phyloP scores from a whole-genome alignment of 1,140 invertebrate species.

The Rhyzopertha dominica region DNA sequence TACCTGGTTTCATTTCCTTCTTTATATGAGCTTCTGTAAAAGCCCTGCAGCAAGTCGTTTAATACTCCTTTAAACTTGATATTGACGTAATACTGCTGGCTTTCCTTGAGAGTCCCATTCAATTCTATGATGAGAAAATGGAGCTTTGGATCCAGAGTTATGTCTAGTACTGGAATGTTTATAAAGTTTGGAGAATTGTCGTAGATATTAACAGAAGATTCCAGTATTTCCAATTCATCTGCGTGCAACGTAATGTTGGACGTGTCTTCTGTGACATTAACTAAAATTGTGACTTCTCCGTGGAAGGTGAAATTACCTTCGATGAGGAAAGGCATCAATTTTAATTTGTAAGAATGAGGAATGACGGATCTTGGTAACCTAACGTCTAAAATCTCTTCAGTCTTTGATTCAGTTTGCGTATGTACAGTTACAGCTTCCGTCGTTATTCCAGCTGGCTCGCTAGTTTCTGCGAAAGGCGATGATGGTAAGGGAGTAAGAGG shows the following conservation, averaged over 20 bases:
- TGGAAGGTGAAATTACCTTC: constrained; percentile 72
- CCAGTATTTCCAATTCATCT: constrained; percentile 60
- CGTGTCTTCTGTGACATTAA: constrained; percentile 61
- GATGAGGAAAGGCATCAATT: constrained; percentile 64
- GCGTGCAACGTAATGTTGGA: constrained; percentile 73
- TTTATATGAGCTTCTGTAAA: constrained; percentile 82
- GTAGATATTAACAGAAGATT: constrained; percentile 48
- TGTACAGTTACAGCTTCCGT: too few species aligned
- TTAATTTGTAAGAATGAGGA: constrained; percentile 64
- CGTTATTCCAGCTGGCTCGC: too few species aligned
- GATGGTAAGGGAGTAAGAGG: too few species aligned
- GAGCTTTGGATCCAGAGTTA: constrained; percentile 56
- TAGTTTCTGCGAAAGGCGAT: too few species aligned
- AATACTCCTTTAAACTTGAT: constrained; percentile 67
- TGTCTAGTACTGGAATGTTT: constrained; percentile 39
- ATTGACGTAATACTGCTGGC: constrained; percentile 59
- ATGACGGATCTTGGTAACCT: constrained; percentile 60
- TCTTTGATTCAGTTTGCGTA: too few species aligned
- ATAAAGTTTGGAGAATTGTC: constrained; percentile 28
- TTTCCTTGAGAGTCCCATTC: constrained; percentile 52
- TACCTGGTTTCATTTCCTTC: constrained; percentile 64
- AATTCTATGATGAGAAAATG: constrained; percentile 72
- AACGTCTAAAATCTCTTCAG: constrained; percentile 49
- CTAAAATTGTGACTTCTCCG: constrained; percentile 63
- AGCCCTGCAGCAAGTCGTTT: constrained; percentile 75